These are phyloP conservation scores for Drosophila bifasciata DNA, from an alignment of 1,140 invertebrate genomes.

Conservation along the genomic window DNA sequence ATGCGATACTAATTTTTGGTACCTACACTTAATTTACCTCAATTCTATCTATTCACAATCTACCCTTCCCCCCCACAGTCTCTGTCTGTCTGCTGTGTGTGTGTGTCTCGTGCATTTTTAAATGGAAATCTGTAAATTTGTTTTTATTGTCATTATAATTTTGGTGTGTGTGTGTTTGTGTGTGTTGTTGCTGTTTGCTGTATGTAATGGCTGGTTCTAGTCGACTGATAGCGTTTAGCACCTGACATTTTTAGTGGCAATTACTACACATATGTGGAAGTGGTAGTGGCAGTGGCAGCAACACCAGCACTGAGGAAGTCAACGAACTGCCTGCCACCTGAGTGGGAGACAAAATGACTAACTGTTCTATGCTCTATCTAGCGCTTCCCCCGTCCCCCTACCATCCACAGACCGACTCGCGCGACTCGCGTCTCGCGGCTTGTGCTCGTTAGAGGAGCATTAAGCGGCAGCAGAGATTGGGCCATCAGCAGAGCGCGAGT, in stretches of 20 bases:
- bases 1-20: conserved; percentile 77
- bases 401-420: too few species aligned
- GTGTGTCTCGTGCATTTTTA: conserved; percentile 45
- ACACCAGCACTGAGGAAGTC: conserved; percentile 51
- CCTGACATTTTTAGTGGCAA: conserved; percentile 82
- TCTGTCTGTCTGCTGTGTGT: too few species aligned
- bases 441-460: conserved; percentile 51
- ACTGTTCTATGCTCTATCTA: conserved; percentile 45
- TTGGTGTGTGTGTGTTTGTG: conserved; percentile 32
- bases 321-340: conserved; percentile 60
- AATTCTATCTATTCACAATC: neutral
- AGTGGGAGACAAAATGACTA: conserved; percentile 49
- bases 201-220: conserved; percentile 66
- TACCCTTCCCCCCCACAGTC: neutral
- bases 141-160: conserved; percentile 82
- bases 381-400: neutral
- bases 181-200: conserved; percentile 27
- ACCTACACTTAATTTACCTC: conserved; percentile 72
- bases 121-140: conserved; percentile 82
- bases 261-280: conserved; percentile 69
- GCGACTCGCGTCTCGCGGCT: conserved; percentile 14
- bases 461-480: conserved; percentile 16
- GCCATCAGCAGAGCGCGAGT: conserved; percentile 2
- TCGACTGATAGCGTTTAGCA: conserved; percentile 82
- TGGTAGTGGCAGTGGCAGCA: conserved; percentile 29